Evolutionary conservation across 2,888 invertebrate species (phyloP).

Genomic region (Nowickia ferox): DNA sequence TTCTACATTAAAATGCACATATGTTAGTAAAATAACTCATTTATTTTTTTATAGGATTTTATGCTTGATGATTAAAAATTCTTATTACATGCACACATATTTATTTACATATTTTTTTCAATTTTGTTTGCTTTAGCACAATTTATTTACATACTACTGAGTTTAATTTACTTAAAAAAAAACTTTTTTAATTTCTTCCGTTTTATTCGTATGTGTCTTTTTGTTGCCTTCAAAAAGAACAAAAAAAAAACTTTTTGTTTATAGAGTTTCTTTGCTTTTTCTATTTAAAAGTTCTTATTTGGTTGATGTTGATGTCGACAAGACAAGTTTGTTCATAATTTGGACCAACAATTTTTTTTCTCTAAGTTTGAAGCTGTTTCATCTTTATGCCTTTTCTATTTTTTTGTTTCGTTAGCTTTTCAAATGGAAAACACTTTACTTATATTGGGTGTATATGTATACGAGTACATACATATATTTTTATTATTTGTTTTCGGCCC

Average conservation of each 20-base stretch:
- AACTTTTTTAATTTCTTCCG: too few species aligned
- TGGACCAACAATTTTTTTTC: constrained; percentile 39
- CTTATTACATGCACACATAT: too few species aligned
- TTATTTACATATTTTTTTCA: too few species aligned
- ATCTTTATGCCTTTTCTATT: background rate
- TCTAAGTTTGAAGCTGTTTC: constrained; percentile 29
- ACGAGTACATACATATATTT: background rate
- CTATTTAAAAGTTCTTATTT: background rate
- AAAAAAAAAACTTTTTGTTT: too few species aligned
- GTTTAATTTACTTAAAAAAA: too few species aligned
- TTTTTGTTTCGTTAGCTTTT: background rate
- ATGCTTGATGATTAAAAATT: too few species aligned
- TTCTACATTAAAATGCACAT: background rate
- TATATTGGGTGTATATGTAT: constrained; percentile 18
- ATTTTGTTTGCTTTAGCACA: too few species aligned
- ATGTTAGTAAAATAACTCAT: too few species aligned
- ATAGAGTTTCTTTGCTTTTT: background rate
- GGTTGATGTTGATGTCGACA: background rate
- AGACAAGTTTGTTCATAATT: constrained; percentile 28
- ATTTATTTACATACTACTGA: too few species aligned
- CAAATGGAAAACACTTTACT: constrained; percentile 7
- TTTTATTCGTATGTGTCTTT: too few species aligned
- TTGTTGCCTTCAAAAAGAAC: too few species aligned
- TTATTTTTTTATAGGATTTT: too few species aligned
- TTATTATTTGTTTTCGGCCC: constrained; percentile 10